Evolutionary conservation across 2,888 invertebrate species (phyloP).

Genomic region (Reticulitermes lucifugus): DNA sequence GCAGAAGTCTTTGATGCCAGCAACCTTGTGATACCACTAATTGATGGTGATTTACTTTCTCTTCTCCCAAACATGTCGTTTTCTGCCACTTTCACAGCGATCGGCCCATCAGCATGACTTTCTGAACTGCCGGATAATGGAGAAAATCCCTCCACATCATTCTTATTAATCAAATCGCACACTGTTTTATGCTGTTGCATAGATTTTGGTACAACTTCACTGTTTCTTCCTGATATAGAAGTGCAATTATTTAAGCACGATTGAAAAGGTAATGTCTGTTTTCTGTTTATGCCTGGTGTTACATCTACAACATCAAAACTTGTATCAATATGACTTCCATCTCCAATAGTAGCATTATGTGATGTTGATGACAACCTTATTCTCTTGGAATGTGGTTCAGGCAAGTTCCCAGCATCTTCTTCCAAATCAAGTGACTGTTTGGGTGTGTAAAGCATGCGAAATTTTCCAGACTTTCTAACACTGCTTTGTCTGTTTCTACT

Average conservation of each 20-base stretch:
- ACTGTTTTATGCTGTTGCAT: not conserved
- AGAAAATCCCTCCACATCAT: not conserved
- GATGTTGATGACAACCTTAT: constrained; percentile 1
- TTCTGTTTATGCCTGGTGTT: not conserved
- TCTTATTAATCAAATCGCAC: not conserved
- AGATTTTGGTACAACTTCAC: not conserved
- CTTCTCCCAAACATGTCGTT: not conserved
- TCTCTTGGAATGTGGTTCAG: not conserved
- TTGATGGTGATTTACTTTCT: not conserved
- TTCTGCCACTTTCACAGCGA: not conserved
- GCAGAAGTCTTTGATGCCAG: not conserved
- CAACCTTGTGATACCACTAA: not conserved
- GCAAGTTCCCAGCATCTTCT: not conserved
- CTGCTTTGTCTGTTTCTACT: not conserved
- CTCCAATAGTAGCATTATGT: constrained; percentile 6
- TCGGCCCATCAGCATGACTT: not conserved
- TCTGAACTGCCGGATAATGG: not conserved
- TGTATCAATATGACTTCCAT: not conserved
- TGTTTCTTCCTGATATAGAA: not conserved
- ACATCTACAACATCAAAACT: constrained; percentile 28
- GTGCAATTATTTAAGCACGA: not conserved
- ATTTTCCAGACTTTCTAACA: constrained; percentile 15
- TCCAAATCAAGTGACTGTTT: not conserved
- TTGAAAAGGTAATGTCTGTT: not conserved
- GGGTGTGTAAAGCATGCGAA: not conserved